phyloP scores from a whole-genome alignment of 2,888 invertebrate species.

The Therioaphis trifolii region DNA sequence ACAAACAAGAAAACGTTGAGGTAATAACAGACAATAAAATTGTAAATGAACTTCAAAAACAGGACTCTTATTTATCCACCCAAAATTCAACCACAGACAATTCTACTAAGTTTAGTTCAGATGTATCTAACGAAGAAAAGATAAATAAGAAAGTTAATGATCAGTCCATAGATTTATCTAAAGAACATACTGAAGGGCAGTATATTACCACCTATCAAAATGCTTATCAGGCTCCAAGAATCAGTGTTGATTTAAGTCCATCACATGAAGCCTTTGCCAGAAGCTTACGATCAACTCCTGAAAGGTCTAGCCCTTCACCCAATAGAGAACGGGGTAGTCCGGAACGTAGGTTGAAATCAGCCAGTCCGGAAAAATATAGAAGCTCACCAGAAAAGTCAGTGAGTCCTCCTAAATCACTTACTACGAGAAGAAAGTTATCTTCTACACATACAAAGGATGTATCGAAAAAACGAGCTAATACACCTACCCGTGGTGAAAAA shows the following conservation, averaged over 20 bases:
- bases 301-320: slow-evolving; percentile 69
- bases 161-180: slow-evolving; percentile 64
- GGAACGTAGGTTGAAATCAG: slow-evolving; percentile 69
- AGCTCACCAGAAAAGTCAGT: slow-evolving; percentile 64
- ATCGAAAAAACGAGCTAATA: slow-evolving; percentile 67
- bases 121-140: slow-evolving; percentile 64
- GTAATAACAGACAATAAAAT: slow-evolving; percentile 68
- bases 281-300: slow-evolving; percentile 76
- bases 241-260: slow-evolving; percentile 77
- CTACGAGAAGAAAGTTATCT: slow-evolving; percentile 65
- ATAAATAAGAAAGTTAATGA: slow-evolving; percentile 64
- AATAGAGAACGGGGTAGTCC: slow-evolving; percentile 64
- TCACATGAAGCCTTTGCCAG: slow-evolving; percentile 83
- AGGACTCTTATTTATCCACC: slow-evolving; percentile 67
- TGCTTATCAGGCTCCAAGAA: slow-evolving; percentile 72
- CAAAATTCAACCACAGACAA: slow-evolving; percentile 65
- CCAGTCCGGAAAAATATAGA: slow-evolving; percentile 66
- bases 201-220: slow-evolving; percentile 75
- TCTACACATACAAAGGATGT: slow-evolving; percentile 68
- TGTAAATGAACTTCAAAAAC: slow-evolving; percentile 77
- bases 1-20: not conserved
- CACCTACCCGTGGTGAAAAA: slow-evolving; percentile 64
- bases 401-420: slow-evolving; percentile 46
- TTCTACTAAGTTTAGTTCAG: not conserved
- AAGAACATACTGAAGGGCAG: slow-evolving; percentile 67